These are phyloP conservation scores for Brachionus plicatilis DNA, from an alignment of 1,140 invertebrate genomes.

Conservation along the genomic window DNA sequence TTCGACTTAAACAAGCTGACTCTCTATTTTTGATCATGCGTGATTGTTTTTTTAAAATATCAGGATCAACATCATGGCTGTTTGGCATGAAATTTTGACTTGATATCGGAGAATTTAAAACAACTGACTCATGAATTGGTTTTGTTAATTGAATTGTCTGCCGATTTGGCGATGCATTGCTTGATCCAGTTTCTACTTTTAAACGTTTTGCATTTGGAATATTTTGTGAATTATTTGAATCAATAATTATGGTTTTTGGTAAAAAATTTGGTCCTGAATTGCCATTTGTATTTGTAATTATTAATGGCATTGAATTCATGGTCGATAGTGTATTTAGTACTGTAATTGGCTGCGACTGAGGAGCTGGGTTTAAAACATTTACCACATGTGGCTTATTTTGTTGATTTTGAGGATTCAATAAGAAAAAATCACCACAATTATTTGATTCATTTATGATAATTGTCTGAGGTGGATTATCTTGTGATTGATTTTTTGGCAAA, in stretches of 20 bases:
- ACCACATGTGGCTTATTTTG: neutral
- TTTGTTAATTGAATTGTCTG: neutral
- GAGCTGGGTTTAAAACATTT: neutral
- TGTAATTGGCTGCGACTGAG: neutral
- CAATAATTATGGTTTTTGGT: slow-evolving; percentile 21
- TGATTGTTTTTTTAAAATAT: slow-evolving; percentile 71
- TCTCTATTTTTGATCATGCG: slow-evolving; percentile 78
- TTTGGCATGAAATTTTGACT: neutral
- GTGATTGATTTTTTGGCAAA: neutral
- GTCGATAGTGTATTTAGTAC: neutral
- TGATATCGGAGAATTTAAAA: neutral
- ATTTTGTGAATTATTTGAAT: neutral
- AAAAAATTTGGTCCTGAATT: neutral
- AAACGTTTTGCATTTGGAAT: neutral
- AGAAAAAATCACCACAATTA: neutral
- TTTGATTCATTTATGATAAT: neutral
- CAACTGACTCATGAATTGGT: neutral
- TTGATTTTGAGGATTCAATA: neutral
- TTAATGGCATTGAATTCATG: neutral
- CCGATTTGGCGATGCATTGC: no score
- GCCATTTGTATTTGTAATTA: neutral
- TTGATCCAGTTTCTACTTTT: neutral
- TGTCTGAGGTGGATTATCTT: neutral
- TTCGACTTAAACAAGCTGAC: slow-evolving; percentile 78
- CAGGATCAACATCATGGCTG: neutral